phyloP scores from a whole-genome alignment of 2,797 vertebrate species.

The Neopelma chrysocephalum region DNA sequence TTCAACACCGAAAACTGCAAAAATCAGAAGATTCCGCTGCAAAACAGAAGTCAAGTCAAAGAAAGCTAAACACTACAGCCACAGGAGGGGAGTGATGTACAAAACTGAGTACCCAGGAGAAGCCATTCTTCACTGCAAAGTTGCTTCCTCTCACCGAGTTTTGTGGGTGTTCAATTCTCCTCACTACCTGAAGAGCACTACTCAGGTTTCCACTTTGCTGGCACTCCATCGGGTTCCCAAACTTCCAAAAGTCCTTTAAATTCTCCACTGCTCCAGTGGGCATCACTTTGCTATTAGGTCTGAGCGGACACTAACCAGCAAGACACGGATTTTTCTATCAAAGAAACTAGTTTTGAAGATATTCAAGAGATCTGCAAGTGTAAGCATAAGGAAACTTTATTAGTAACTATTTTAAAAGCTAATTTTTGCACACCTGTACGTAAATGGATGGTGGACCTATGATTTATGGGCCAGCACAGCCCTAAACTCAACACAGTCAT shows the following conservation, averaged over 20 bases:
- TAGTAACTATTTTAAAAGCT: slow-evolving; percentile 27
- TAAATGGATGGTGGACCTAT: not conserved
- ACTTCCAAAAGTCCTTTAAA: not conserved
- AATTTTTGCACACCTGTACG: slow-evolving; percentile 31
- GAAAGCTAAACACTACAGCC: not conserved
- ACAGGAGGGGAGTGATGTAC: not conserved
- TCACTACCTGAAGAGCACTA: slow-evolving; percentile 15
- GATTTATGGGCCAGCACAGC: not conserved
- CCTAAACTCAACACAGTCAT: not conserved
- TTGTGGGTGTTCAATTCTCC: not conserved
- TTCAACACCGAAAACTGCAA: slow-evolving; percentile 17
- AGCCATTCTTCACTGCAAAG: not conserved
- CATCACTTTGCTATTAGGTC: not conserved
- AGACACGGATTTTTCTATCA: slow-evolving; percentile 4
- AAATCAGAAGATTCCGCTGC: slow-evolving; percentile 18
- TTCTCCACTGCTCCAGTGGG: not conserved
- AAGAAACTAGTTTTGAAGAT: slow-evolving; percentile 19
- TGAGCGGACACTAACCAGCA: not conserved
- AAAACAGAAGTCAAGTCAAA: slow-evolving; percentile 25
- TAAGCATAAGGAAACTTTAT: not conserved
- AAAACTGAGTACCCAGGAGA: not conserved
- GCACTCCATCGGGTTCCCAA: not conserved
- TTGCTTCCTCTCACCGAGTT: not conserved
- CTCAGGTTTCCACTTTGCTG: not conserved
- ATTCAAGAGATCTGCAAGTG: slow-evolving; percentile 28